Evolutionary conservation across 2,113 vertebrate species (phyloP), one percentile per base, ranked within the genome.

Genomic region (Oncorhynchus kisutch): DNA sequence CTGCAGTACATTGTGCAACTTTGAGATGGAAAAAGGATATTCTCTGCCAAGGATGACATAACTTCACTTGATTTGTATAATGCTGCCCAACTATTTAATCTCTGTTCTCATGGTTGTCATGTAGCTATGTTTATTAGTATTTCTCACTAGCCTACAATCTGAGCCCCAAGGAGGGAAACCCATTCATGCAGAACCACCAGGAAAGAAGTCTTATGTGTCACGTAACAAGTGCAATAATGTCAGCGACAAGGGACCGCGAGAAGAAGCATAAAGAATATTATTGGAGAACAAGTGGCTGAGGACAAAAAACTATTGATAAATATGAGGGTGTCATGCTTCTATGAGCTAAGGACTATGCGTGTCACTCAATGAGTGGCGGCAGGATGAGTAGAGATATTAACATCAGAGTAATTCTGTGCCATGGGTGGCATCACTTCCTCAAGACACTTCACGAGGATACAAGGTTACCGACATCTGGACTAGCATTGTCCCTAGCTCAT

Each of bases 191-290:
- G 86, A 87, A 82, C 84, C 83, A 84, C 84, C 76, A 78, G 76
- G 83, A 79, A 84, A 78, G 80, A 80, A 84, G 54, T 73, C 69
- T 66, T 27, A 25, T 81, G 79, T 81, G 81, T 92, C 92, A 91
- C 60, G 66, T 93, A 93, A 93, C 80, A 78, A 85, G 82, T 84
- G 72, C 16, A 77, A 82, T 88, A 90, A 91, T 90, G 90, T 90
- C 89, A 92, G 85, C 89, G 90, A 86, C 87, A 87, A 82, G 67
- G 77, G 66, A 78, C 76, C 71, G 76, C 84, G 79, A 82, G 78
- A 84, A 86, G 70, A 49, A 74, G 72, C 81, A 88, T 83, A 81
- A 86, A 86, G 77, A 74, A 79, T 71, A 83, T 22, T 64, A 60
- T 1, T 60, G 62, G 20, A 60, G 75, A 79, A 76, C 13, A 66